Percentiles rank a stretch among this genome's conserved stretches.
These are phyloP conservation scores for Anniella stebbinsi DNA, from an alignment of 2,797 vertebrate species.

Conservation along the genomic window DNA sequence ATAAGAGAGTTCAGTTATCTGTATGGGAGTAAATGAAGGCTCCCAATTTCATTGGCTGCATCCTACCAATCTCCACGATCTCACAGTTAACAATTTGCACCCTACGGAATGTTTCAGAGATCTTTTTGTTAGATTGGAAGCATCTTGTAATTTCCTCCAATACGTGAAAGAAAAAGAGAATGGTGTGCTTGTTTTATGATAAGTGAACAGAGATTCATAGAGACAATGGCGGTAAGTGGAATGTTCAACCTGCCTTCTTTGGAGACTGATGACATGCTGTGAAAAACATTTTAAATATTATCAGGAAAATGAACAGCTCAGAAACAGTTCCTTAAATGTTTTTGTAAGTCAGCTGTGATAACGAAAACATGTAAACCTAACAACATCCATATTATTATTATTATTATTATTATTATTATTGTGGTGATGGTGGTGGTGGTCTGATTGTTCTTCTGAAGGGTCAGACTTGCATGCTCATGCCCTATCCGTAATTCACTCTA, in stretches of 20 bases:
- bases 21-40: not conserved
- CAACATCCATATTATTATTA: not conserved
- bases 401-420: too few species aligned
- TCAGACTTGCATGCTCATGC: not conserved
- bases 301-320: not conserved
- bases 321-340: not conserved
- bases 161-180: not conserved
- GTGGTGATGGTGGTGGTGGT: too few species aligned
- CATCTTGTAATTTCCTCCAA: not conserved
- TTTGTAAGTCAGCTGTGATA: not conserved
- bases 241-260: not conserved
- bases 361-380: not conserved
- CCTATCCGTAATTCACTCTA: not conserved
- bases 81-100: not conserved
- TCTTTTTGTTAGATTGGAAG: not conserved
- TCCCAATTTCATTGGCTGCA: not conserved
- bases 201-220: not conserved
- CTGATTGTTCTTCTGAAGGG: not conserved
- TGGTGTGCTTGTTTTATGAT: not conserved
- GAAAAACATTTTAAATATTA: slow-evolving; percentile 6
- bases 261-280: not conserved
- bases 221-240: not conserved
- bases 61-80: not conserved
- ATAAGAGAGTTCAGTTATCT: not conserved
- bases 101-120: not conserved